Conservation (phyloP, 2,888 invertebrate species). For the Hyles lineata region DNA sequence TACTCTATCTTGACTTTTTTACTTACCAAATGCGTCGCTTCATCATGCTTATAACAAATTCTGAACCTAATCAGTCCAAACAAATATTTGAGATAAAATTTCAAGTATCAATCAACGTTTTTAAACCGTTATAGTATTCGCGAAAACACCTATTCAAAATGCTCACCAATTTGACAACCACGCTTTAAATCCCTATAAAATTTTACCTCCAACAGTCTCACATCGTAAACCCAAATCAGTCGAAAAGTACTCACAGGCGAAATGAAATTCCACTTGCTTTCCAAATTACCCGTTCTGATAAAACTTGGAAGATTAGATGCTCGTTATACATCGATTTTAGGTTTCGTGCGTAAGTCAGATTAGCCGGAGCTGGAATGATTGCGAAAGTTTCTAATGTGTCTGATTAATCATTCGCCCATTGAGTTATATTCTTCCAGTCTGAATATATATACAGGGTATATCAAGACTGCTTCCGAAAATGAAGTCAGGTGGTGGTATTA, state of each 20-base stretch:
- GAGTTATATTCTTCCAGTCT: neutral
- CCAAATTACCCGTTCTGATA: constrained; percentile 14
- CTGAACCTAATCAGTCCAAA: no score
- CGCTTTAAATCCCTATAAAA: neutral
- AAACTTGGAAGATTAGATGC: constrained; percentile 21
- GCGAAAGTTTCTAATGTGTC: constrained; percentile 18
- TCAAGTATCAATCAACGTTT: no score
- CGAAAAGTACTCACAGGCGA: constrained; percentile 3
- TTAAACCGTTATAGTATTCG: no score
- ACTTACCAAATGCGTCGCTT: no score
- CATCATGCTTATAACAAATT: no score
- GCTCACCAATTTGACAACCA: neutral
- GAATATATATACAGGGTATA: neutral
- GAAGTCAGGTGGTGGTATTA: no score
- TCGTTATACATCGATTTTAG: constrained; percentile 21
- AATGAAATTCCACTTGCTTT: neutral
- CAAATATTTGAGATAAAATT: no score
- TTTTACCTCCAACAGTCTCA: neutral
- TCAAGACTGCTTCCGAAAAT: neutral
- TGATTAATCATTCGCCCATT: neutral
- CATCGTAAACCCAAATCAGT: neutral
- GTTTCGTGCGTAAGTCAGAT: constrained; percentile 15
- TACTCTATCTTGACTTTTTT: no score
- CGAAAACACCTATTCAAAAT: neutral
- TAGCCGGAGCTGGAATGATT: constrained; percentile 21